Evolutionary conservation across 2,888 invertebrate species (phyloP).

Genomic region (Polydrusus pterygomalis): DNA sequence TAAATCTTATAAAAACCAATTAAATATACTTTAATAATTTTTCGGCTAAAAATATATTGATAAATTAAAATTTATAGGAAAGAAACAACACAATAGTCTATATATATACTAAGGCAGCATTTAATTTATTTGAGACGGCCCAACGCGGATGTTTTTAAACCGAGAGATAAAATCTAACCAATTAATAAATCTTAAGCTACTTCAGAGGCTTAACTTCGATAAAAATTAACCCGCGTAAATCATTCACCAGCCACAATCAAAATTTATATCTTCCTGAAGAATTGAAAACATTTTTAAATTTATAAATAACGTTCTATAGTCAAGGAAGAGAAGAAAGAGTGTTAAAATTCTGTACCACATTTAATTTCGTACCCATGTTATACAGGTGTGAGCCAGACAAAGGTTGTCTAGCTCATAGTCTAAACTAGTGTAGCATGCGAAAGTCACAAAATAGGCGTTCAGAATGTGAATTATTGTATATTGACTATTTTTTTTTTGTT

Average conservation of each 20-base stretch:
- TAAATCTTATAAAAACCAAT: too few relatives aligned
- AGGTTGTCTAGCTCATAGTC: too few relatives aligned
- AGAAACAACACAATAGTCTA: slow-evolving; percentile 25
- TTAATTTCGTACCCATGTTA: too few relatives aligned
- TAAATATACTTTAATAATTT: background rate
- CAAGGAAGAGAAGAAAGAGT: too few relatives aligned
- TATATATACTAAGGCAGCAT: slow-evolving; percentile 27
- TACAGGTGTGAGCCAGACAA: background rate
- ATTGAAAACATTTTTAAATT: slow-evolving; percentile 42
- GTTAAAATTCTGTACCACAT: background rate
- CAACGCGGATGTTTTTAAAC: slow-evolving; percentile 46
- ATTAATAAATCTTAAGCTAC: slow-evolving; percentile 53
- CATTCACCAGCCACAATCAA: slow-evolving; percentile 37
- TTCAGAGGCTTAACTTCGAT: slow-evolving; percentile 49
- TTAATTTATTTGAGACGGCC: slow-evolving; percentile 38
- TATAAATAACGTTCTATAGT: slow-evolving; percentile 3
- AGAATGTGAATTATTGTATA: too few relatives aligned
- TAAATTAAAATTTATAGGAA: background rate
- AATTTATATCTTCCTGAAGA: slow-evolving; percentile 51
- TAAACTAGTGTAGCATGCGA: too few relatives aligned
- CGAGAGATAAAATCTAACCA: slow-evolving; percentile 49
- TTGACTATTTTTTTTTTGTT: too few relatives aligned
- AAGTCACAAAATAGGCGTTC: too few relatives aligned
- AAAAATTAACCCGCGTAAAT: slow-evolving; percentile 51
- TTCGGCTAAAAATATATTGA: slow-evolving; percentile 1